Evolutionary conservation across 2,113 vertebrate species (phyloP).

Genomic region (Pantherophis guttatus): DNA sequence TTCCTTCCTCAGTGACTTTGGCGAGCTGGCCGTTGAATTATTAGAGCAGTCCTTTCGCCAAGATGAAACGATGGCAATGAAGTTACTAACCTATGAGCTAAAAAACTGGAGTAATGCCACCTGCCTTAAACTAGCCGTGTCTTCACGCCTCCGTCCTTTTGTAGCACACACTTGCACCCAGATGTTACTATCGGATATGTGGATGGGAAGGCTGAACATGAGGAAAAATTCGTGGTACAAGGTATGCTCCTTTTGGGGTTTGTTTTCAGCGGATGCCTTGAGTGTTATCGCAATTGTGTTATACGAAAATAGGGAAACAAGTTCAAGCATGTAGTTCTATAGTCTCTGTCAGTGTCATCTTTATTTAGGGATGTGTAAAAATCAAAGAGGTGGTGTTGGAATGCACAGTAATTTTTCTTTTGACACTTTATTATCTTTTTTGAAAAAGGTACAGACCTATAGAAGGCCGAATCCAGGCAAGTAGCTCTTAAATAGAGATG

Average conservation of each 20-base stretch:
- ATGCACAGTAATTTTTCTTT: constrained; percentile 60
- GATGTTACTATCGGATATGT: constrained; percentile 97
- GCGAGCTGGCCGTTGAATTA: constrained; percentile 91
- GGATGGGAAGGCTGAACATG: constrained; percentile 99
- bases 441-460: constrained; percentile 71
- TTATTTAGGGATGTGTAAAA: constrained; percentile 50
- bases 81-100: constrained; percentile 94
- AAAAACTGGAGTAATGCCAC: constrained; percentile 99
- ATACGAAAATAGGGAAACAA: constrained; percentile 16
- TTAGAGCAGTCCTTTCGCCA: constrained; percentile 96
- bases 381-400: constrained; percentile 42
- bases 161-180: constrained; percentile 98
- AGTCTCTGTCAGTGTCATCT: constrained; percentile 11
- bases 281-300: neutral
- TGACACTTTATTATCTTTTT: constrained; percentile 67
- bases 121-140: constrained; percentile 94
- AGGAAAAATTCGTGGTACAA: constrained; percentile 99
- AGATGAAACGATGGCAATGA: constrained; percentile 99
- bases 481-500: constrained; percentile 61
- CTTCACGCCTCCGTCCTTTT: constrained; percentile 90
- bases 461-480: constrained; percentile 69
- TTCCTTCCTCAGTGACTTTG: constrained; percentile 83
- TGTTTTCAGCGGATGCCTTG: neutral
- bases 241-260: constrained; percentile 68
- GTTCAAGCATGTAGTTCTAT: neutral